These are phyloP conservation scores for Drosophila asahinai DNA, from an alignment of 1,140 invertebrate species.

Conservation along the genomic window DNA sequence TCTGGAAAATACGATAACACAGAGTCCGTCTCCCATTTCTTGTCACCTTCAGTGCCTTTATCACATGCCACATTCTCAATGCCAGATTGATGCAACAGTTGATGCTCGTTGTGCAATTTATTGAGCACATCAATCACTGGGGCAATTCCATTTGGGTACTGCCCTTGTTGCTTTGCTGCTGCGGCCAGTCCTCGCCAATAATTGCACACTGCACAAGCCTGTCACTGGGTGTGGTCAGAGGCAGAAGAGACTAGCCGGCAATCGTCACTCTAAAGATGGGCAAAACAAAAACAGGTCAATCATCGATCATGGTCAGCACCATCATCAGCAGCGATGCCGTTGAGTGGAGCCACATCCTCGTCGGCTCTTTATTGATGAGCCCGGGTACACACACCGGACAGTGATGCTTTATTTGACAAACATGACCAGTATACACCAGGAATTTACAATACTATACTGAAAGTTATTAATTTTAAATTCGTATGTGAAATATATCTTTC, in stretches of 20 bases:
- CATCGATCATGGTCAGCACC: constrained; percentile 83
- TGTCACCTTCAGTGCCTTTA: constrained; percentile 62
- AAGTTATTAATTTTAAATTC: no score
- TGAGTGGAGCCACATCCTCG: constrained; percentile 46
- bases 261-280: constrained; percentile 75
- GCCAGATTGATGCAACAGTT: constrained; percentile 35
- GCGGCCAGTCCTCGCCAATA: constrained; percentile 74
- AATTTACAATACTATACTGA: neutral
- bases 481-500: no score
- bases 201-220: constrained; percentile 72
- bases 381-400: constrained; percentile 16
- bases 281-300: constrained; percentile 79
- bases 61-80: constrained; percentile 43
- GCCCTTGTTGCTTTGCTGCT: constrained; percentile 47
- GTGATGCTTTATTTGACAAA: constrained; percentile 18
- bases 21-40: constrained; percentile 26
- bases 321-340: constrained; percentile 51
- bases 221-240: constrained; percentile 79
- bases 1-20: neutral
- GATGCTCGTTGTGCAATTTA: constrained; percentile 72
- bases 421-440: neutral
- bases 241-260: constrained; percentile 52
- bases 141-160: constrained; percentile 65
- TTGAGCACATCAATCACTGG: constrained; percentile 79
- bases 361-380: constrained; percentile 73